Evolutionary conservation across 2,797 vertebrate genomes (phyloP), one percentile per base, ranked within the genome.

Genomic region (Lacerta agilis): DNA sequence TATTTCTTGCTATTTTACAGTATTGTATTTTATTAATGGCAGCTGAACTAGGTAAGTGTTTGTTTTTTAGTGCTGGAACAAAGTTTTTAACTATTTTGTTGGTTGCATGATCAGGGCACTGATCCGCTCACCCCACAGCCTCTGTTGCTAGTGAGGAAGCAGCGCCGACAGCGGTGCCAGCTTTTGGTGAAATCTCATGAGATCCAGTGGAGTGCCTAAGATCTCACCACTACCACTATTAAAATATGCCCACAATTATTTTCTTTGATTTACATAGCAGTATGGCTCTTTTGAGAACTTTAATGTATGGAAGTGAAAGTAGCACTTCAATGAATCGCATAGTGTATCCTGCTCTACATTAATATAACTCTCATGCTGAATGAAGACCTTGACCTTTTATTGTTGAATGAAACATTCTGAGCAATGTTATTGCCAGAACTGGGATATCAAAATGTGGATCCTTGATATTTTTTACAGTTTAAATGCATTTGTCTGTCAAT

Each of bases 21-120:
- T 49, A 67, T 4, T 55, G 72, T 84, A 1, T 49, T 88, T 87
- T 86, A 81, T 81, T 95, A 0, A 67, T 29, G 66, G 8, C 23
- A 29, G 25, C 66, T 55, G 49, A 55, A 55, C 49, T 55, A 55
- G 49, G 49, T 55, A 55, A 55, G 49, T 82, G 17, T 3, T 41
- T 67, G 11, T 0, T 84, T 58, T 36, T 80, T 29, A 67, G 25
- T 29, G 27, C 25, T 67, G 23, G 27, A 3, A 9, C 66, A 67
- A 67, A 67, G 23, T 3, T 27, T 67, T 67, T 67, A 23, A 64
- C 20, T 64, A 2, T 64, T 23, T 64, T 64, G 17, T 64, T 64
- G 5, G 49, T 55, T 55, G 49, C 49, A 55, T 55, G 49, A 13
- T 55, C 49, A 55, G 49, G 49, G 49, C 49, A 55, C 49, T 33